phyloP scores from a whole-genome alignment of 2,797 vertebrate species.

The Telmatherina bonti region DNA sequence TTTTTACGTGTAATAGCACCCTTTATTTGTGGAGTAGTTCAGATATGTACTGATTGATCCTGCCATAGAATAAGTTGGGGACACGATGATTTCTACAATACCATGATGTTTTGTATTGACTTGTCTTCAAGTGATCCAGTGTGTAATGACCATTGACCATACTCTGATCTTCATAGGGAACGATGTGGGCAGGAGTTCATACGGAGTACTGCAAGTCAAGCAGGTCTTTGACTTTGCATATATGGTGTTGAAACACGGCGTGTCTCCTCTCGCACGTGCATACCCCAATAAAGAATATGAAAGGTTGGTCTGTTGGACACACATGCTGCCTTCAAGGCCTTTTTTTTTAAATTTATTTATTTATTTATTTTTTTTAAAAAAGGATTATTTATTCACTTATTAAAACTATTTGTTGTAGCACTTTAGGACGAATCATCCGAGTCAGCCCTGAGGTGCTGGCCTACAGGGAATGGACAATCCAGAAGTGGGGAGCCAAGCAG shows the following conservation, averaged over 20 bases:
- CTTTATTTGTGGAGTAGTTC: background rate
- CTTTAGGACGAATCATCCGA: slow-evolving; percentile 95
- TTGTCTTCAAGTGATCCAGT: no score
- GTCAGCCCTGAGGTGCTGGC: slow-evolving; percentile 94
- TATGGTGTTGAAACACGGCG: slow-evolving; percentile 94
- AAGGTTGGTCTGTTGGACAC: slow-evolving; percentile 82
- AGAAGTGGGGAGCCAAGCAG: slow-evolving; percentile 90
- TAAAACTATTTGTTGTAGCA: slow-evolving; percentile 76
- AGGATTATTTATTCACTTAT: no score
- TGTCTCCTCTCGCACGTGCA: slow-evolving; percentile 91
- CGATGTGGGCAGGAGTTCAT: slow-evolving; percentile 96
- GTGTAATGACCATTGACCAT: background rate
- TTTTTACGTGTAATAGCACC: background rate
- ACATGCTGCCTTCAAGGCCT: background rate
- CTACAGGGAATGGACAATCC: slow-evolving; percentile 95
- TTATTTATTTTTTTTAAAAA: background rate
- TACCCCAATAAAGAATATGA: slow-evolving; percentile 96
- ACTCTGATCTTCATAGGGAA: slow-evolving; percentile 83
- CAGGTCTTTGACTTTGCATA: slow-evolving; percentile 99
- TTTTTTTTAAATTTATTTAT: background rate
- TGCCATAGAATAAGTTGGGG: background rate
- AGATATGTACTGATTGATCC: background rate
- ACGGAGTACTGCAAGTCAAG: slow-evolving; percentile 96
- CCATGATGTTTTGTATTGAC: background rate
- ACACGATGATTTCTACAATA: background rate